phyloP scores from a whole-genome alignment of 2,797 vertebrate species.

The Psittacula echo region DNA sequence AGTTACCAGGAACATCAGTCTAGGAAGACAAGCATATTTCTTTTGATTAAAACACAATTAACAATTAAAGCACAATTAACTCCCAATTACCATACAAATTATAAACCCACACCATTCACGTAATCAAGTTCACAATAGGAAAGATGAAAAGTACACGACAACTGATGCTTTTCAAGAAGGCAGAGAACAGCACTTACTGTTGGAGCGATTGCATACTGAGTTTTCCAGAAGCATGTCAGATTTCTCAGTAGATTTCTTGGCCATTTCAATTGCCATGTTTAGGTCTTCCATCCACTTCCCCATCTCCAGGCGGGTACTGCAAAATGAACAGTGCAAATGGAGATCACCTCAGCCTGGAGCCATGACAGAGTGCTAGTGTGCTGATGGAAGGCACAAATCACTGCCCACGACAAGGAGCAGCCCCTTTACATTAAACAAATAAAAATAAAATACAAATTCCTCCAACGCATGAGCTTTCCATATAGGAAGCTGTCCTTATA shows the following conservation, averaged over 20 bases:
- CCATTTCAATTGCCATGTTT: constrained; percentile 88
- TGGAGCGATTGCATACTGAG: constrained; percentile 76
- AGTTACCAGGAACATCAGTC: not conserved
- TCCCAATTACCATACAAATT: not conserved
- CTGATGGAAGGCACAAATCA: not conserved
- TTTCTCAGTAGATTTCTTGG: constrained; percentile 84
- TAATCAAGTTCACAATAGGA: not conserved
- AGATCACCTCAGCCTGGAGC: not conserved
- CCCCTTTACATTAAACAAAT: not conserved
- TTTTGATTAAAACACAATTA: not conserved
- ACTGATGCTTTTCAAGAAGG: not conserved
- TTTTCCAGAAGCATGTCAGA: constrained; percentile 80
- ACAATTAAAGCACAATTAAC: not conserved
- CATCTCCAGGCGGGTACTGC: constrained; percentile 93
- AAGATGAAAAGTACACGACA: not conserved
- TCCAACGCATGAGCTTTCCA: not conserved
- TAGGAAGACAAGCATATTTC: not conserved
- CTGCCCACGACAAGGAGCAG: not conserved
- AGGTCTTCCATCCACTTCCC: constrained; percentile 96
- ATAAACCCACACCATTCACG: not conserved
- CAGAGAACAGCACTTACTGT: constrained; percentile 81
- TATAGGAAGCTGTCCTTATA: not conserved
- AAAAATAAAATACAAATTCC: not conserved
- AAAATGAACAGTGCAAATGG: not conserved
- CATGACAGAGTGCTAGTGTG: fast-evolving